These are phyloP conservation scores for Arvicanthis niloticus DNA, from an alignment of 2,113 vertebrate genomes.

Conservation along the genomic window DNA sequence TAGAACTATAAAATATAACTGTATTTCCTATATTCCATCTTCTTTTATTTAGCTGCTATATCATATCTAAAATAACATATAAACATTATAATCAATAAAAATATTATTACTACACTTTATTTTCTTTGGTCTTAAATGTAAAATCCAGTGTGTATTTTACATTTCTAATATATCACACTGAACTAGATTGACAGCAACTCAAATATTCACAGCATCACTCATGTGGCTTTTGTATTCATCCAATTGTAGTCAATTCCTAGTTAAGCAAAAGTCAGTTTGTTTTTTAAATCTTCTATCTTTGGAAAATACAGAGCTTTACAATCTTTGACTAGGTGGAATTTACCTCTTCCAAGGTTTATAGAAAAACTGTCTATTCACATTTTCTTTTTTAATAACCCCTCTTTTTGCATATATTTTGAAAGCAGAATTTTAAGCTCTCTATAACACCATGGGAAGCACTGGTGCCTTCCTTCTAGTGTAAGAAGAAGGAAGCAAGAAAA, in stretches of 20 bases:
- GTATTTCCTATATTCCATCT: no score
- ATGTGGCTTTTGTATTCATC: not conserved
- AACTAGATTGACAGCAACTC: not conserved
- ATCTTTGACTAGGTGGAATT: slow-evolving; percentile 39
- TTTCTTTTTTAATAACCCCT: slow-evolving; percentile 14
- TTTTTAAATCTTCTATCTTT: slow-evolving; percentile 37
- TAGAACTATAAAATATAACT: not conserved
- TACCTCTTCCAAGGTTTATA: not conserved
- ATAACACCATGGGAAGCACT: not conserved
- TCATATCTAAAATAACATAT: slow-evolving; percentile 32
- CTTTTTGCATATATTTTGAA: slow-evolving; percentile 8
- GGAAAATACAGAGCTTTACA: slow-evolving; percentile 34
- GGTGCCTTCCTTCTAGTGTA: not conserved
- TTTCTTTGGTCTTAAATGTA: not conserved
- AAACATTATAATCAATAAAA: not conserved
- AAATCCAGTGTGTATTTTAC: not conserved
- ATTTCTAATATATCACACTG: not conserved
- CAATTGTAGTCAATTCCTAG: not conserved
- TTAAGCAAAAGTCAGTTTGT: not conserved
- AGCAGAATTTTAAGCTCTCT: slow-evolving; percentile 31
- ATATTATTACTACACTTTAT: slow-evolving; percentile 1
- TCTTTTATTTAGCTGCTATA: not conserved
- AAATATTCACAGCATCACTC: not conserved
- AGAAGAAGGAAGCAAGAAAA: not conserved
- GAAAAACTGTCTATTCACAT: not conserved